Conservation (phyloP, 2,113 vertebrate genomes). For the Carassius carassius region DNA sequence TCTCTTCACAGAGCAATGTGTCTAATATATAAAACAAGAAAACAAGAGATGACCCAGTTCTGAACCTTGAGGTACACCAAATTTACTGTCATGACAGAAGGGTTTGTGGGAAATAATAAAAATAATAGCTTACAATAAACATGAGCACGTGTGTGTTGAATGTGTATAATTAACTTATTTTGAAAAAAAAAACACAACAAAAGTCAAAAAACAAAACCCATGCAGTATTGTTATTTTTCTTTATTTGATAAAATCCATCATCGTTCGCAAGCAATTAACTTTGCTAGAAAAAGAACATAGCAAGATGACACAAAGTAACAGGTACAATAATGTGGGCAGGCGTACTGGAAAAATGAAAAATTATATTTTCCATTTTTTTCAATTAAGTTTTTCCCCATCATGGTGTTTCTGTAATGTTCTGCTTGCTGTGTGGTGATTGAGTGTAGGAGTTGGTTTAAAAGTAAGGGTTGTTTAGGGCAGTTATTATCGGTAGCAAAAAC, state of each 20-base stretch:
- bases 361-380: not conserved
- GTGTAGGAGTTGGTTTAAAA: not conserved
- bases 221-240: not conserved
- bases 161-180: not conserved
- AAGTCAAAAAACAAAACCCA: not conserved
- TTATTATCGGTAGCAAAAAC: conserved; percentile 13
- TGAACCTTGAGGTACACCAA: conserved; percentile 11
- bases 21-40: not conserved
- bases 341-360: not conserved
- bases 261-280: not conserved
- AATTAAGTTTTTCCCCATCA: not conserved
- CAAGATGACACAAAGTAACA: not conserved
- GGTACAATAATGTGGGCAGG: not conserved
- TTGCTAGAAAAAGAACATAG: not conserved
- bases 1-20: not conserved
- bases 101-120: not conserved
- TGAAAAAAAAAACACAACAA: not conserved
- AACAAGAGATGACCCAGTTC: not conserved
- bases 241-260: not conserved
- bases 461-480: not conserved
- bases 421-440: not conserved
- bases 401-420: not conserved
- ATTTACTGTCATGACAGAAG: not conserved
- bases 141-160: not conserved
- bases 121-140: too few relatives aligned